phyloP scores from a whole-genome alignment of 1,140 invertebrate species.

The Leptopilina boulardi region DNA sequence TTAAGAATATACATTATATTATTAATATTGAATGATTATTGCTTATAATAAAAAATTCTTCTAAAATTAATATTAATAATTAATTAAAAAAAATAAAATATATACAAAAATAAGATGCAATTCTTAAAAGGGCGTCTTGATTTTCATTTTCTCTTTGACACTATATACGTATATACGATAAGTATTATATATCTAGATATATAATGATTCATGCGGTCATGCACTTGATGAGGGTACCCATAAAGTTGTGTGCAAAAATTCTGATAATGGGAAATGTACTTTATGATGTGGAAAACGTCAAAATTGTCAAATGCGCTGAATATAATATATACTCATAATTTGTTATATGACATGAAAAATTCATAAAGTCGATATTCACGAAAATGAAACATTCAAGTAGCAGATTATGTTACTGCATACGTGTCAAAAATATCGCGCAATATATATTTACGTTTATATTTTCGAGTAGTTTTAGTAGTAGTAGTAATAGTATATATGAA shows the following conservation, averaged over 20 bases:
- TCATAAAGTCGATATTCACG: background rate
- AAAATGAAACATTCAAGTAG: constrained; percentile 13
- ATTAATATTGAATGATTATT: no score
- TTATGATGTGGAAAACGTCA: constrained; percentile 2
- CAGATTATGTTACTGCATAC: constrained; percentile 18
- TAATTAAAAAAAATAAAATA: no score
- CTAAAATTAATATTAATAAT: no score
- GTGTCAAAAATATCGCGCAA: constrained; percentile 19
- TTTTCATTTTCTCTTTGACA: no score
- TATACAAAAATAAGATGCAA: no score
- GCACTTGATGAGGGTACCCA: background rate
- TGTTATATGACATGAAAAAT: constrained; percentile 9
- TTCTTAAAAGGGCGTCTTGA: no score
- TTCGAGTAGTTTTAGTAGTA: background rate
- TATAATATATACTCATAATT: constrained; percentile 14
- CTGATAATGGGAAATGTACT: background rate
- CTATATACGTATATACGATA: no score
- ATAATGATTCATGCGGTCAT: background rate
- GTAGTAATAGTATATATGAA: background rate
- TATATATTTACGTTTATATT: constrained; percentile 23
- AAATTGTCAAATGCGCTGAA: constrained; percentile 9
- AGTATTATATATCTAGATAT: no score
- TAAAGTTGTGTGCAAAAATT: background rate
- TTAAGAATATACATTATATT: no score
- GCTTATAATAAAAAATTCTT: no score